Percentiles rank a stretch among this genome's conserved stretches.
phyloP scores from a whole-genome alignment of 2,113 vertebrate genomes.

The Podarcis raffonei region DNA sequence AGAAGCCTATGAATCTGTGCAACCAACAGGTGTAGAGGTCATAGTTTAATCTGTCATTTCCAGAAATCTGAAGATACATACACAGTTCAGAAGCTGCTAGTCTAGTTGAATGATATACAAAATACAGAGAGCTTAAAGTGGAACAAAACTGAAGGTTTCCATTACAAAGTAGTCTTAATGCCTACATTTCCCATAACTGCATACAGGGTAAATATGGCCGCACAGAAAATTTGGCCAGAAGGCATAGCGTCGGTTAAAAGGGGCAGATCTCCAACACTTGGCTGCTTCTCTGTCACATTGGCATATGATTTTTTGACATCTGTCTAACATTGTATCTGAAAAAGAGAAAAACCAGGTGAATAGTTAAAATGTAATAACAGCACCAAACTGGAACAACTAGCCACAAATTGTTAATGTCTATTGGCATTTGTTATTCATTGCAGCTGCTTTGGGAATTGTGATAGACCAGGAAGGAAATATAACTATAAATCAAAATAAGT shows the following conservation, averaged over 20 bases:
- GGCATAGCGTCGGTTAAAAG: conserved; percentile 76
- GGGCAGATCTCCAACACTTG: conserved; percentile 79
- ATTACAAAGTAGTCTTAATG: neutral
- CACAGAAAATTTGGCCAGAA: conserved; percentile 86
- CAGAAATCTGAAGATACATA: neutral
- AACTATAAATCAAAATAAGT: neutral
- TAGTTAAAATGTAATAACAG: conserved; percentile 4
- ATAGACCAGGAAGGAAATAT: neutral
- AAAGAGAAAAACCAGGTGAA: conserved; percentile 49
- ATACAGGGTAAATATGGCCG: conserved; percentile 77
- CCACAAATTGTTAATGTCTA: neutral
- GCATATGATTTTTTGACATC: conserved; percentile 86
- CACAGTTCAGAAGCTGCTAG: neutral
- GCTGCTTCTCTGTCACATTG: conserved; percentile 87
- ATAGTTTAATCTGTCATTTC: conserved; percentile 14
- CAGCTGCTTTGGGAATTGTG: no score
- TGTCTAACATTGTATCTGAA: conserved; percentile 83
- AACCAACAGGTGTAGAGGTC: neutral
- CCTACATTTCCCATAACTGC: conserved; percentile 63
- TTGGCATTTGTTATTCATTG: rapidly evolving
- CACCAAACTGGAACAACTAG: conserved; percentile 11
- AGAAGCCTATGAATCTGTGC: neutral
- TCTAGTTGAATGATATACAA: neutral
- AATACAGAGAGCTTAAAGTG: neutral
- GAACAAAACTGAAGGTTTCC: neutral